Base-by-base conservation (phyloP, 2,113 vertebrate species). In the Holacanthus passer region DNA sequence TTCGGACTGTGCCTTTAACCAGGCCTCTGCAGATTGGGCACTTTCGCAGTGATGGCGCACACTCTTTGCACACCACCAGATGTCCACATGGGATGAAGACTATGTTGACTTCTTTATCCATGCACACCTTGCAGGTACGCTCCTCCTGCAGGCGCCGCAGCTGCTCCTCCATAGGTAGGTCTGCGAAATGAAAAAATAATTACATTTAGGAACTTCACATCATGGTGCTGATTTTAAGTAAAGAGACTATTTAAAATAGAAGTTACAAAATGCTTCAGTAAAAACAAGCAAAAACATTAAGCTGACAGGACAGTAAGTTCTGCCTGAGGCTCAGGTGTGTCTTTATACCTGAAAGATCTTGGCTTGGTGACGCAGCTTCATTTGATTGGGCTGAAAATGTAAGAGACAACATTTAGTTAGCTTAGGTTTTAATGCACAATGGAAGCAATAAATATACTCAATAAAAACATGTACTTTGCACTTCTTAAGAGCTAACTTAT, bases 51-150 rank as follows among this genome's bases (percentile, higher is more conserved):
- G 89, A 96, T 1, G 96, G 94, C 0, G 97, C 96, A 2, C 97
- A 99, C 24, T 96, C 95, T 12, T 93, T 89, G 35, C 98, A 99
- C 52, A 96, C 96, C 77, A 97, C 96, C 84, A 98, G 91, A 90
- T 99, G 98, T 74, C 98, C 97, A 27, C 97, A 98, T 1, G 97
- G 98, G 41, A 99, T 96, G 50, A 99, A 97, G 59, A 98, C 96
- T 0, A 98, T 92, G 82, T 96, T 95, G 67, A 97, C 96, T 0
- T 96, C 91, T 59, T 87, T 96, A 77, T 98, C 97, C 97, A 98
- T 96, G 88, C 97, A 99, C 83, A 99, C 97, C 85, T 97, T 97
- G 89, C 97, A 99, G 35, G 91, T 96, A 16, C 95, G 94, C 74
- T 97, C 96, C 56, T 98, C 96, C 81, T 87, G 96, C 68, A 99